Evolutionary conservation across 2,113 vertebrate species (phyloP), one percentile per base, ranked within the genome.

Genomic region (Rhinolophus sinicus): DNA sequence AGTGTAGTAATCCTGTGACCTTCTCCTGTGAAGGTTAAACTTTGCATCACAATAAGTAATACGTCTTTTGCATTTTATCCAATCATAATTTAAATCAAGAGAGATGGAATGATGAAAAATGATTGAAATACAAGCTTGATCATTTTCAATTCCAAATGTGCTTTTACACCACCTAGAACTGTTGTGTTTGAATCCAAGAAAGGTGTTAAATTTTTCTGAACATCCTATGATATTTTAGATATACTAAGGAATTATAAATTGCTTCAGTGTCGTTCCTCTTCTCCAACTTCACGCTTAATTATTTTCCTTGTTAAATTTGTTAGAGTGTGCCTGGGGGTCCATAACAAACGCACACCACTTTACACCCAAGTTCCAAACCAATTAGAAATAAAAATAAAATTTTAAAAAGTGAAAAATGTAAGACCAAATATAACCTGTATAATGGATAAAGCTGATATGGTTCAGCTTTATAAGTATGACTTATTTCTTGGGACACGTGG

Each of bases 351-450:
- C 30, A 56, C 15, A 82, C 28, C 22, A 83, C 56, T 82, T 87
- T 96, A 65, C 7, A 70, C n/a, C 21, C 30, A 84, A 40, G 11
- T 60, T 75, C 56, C 67, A 78, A 92, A 78, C 16, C 73, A 96
- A 50, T 89, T 24, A 95, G 44, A 96, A 75, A 80, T 69, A 60
- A 95, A 67, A 92, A 72, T 8, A 76, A 88, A 50, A 44, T 44
- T 44, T 44, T 12, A 95, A 90, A 76, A 9, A 69, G 15, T 60
- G n/a, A 88, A 84, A 78, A 73, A 76, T 64, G 94, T 24, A 88
- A 88, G 47, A 58, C 12, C 72, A 81, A 86, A 85, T 62, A 76
- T 30, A 76, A 91, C 15, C 52, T 87, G 82, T 76, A 22, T 90
- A 84, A 96, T 93, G 84, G 26, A 28, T 83, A 90, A 90, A 80